A percentile compares a stretch with the other conserved stretches of the same genome.
phyloP scores from a whole-genome alignment of 2,888 invertebrate genomes.

The Thalpophila matura region DNA sequence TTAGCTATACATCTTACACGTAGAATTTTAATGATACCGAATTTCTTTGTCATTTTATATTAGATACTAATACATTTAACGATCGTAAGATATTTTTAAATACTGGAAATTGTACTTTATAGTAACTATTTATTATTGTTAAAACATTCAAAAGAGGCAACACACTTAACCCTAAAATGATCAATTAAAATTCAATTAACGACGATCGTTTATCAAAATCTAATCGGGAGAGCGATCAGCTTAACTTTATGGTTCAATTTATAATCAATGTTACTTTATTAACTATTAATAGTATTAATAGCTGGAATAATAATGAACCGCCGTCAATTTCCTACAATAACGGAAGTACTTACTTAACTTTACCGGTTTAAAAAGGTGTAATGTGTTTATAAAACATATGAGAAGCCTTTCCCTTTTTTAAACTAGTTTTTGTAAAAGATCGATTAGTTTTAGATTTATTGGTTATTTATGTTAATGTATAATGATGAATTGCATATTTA shows the following conservation, averaged over 20 bases:
- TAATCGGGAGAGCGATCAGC: constrained; percentile 39
- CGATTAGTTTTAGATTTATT: constrained; percentile 34
- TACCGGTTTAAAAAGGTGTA: constrained; percentile 40
- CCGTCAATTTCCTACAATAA: constrained; percentile 46
- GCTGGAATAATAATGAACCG: constrained; percentile 46
- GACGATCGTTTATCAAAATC: constrained; percentile 46
- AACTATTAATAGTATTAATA: constrained; percentile 52
- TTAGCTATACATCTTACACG: too few relatives aligned
- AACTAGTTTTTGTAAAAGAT: constrained; percentile 35
- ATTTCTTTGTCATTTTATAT: too few relatives aligned
- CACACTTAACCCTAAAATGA: constrained; percentile 8
- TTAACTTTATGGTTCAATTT: constrained; percentile 37
- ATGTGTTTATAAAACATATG: constrained; percentile 35
- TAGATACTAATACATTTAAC: too few relatives aligned
- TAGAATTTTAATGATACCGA: too few relatives aligned
- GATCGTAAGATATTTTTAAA: not conserved
- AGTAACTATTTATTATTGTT: not conserved
- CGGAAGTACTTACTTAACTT: constrained; percentile 53
- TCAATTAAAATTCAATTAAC: constrained; percentile 39
- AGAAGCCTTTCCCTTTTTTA: constrained; percentile 50
- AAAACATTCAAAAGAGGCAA: not conserved
- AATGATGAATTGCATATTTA: constrained; percentile 3
- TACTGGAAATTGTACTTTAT: not conserved
- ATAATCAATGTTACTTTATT: constrained; percentile 45
- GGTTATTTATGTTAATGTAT: constrained; percentile 13